Conservation (phyloP, 2,888 invertebrate genomes). For the Rhogogaster chlorosoma region DNA sequence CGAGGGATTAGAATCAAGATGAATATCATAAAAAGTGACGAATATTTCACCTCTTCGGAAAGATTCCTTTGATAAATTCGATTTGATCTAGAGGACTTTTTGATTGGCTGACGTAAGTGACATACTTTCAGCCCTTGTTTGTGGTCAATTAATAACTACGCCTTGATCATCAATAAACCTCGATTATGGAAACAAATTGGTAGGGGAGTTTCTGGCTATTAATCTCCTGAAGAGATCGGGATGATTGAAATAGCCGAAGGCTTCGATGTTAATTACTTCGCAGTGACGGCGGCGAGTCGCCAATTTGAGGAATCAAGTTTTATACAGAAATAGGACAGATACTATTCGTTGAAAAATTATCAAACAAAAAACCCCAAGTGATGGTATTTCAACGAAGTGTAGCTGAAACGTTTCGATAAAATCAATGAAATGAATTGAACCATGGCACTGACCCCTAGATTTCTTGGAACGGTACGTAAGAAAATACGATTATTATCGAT, state of each 20-base stretch:
- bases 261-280: not conserved
- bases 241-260: not conserved
- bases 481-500: not conserved
- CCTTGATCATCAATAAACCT: not conserved
- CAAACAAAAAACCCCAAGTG: not conserved
- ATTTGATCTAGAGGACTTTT: not conserved
- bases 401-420: not conserved
- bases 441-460: not conserved
- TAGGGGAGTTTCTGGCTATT: not conserved
- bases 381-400: not conserved
- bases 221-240: not conserved
- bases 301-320: not conserved
- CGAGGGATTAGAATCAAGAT: not conserved
- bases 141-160: not conserved
- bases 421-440: conserved; percentile 40
- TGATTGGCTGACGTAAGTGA: not conserved
- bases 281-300: not conserved
- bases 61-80: not conserved
- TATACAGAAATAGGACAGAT: not conserved
- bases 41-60: not conserved
- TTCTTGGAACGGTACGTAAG: not conserved
- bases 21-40: not conserved
- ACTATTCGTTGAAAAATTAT: not conserved
- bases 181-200: not conserved
- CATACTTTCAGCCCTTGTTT: not conserved